Percentiles rank a stretch among this genome's conserved stretches.
Conservation (phyloP, 1,140 invertebrate species). For the Ylistrum balloti region DNA sequence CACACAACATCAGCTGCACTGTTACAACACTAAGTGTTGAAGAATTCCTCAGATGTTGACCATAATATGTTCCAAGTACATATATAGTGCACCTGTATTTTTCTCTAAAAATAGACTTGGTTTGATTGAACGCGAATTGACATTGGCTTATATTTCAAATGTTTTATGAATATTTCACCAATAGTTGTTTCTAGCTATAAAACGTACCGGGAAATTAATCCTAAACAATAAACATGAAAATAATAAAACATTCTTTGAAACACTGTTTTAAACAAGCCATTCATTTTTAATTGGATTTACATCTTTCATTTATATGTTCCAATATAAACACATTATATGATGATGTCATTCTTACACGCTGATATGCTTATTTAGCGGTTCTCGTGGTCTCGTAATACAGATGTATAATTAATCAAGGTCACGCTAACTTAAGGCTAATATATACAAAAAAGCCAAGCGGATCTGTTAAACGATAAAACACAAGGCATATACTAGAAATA, state of each 20-base stretch:
- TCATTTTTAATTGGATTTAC: neutral
- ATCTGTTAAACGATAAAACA: constrained; percentile 27
- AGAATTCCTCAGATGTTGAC: neutral
- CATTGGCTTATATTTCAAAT: too few species aligned
- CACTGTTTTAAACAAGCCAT: neutral
- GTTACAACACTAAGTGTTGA: neutral
- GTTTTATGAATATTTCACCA: too few species aligned
- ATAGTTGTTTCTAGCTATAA: too few species aligned
- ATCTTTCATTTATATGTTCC: neutral
- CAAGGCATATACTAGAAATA: constrained; percentile 21
- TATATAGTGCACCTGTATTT: too few species aligned
- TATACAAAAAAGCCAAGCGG: neutral
- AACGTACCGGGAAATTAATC: too few species aligned
- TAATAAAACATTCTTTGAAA: too few species aligned
- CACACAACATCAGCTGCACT: neutral
- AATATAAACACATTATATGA: neutral
- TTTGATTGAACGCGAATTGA: too few species aligned
- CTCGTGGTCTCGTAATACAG: neutral
- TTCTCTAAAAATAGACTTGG: too few species aligned
- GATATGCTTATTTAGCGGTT: neutral
- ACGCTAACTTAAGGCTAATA: neutral
- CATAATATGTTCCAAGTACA: neutral
- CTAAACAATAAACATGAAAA: too few species aligned
- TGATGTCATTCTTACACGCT: neutral
- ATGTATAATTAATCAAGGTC: constrained; percentile 35